Evolutionary conservation across 2,113 vertebrate species (phyloP).

Genomic region (Microtus montanus): DNA sequence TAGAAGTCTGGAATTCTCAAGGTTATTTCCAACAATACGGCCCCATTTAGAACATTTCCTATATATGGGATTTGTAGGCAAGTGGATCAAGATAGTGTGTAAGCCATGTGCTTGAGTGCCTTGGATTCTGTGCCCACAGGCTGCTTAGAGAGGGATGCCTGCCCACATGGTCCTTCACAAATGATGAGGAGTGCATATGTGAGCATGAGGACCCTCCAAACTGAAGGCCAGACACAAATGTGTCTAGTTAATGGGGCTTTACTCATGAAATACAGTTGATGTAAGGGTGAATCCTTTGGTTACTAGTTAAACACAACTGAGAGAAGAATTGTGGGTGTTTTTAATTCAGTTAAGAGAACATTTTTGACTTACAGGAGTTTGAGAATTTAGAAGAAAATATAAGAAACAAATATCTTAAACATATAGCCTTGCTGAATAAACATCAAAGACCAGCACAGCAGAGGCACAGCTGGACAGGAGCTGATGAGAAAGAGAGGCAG

Average conservation of each 20-base stretch:
- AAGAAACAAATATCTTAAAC: constrained; percentile 1
- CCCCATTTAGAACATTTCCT: neutral
- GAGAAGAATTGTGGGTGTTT: neutral
- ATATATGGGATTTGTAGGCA: neutral
- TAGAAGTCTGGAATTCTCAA: neutral
- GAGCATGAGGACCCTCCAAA: neutral
- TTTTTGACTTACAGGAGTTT: neutral
- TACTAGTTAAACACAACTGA: neutral
- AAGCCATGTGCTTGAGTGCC: neutral
- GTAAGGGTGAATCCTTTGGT: neutral
- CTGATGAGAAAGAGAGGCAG: neutral
- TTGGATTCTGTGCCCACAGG: neutral
- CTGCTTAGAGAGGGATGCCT: fast-evolving
- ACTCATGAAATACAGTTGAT: neutral
- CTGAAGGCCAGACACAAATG: neutral
- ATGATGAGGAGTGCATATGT: too few relatives aligned
- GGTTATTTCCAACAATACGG: neutral
- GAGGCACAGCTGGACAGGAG: neutral
- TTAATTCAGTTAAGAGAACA: constrained; percentile 1
- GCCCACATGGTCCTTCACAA: neutral
- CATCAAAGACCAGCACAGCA: neutral
- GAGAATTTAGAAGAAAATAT: neutral
- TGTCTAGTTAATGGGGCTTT: neutral
- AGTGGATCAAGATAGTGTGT: neutral
- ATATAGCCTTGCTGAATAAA: neutral